phyloP scores from a whole-genome alignment of 2,113 vertebrate genomes.

The Paraplagusia blochii region DNA sequence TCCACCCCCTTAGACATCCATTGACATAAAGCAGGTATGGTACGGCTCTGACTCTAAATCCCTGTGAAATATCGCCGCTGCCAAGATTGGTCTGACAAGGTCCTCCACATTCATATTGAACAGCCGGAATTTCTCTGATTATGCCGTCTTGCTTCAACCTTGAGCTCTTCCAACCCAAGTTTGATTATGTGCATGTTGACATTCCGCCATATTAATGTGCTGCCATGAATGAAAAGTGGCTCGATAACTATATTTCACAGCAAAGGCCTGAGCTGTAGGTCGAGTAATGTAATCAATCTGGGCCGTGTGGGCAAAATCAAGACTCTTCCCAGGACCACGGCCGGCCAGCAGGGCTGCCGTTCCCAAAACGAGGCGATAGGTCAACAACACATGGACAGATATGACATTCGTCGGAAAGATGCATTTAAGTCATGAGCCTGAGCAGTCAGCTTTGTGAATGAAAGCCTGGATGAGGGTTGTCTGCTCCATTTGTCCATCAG shows the following conservation, averaged over 20 bases:
- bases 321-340: conserved; percentile 13
- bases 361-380: neutral
- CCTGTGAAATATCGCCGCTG: conserved; percentile 37
- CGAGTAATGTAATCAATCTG: conserved; percentile 25
- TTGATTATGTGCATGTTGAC: conserved; percentile 12
- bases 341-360: conserved; percentile 2
- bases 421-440: conserved; percentile 24
- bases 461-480: conserved; percentile 26
- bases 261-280: conserved; percentile 9
- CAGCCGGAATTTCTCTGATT: conserved; percentile 26
- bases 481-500: conserved; percentile 13
- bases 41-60: conserved; percentile 34
- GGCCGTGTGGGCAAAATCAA: conserved; percentile 15
- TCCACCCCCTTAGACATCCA: conserved; percentile 50
- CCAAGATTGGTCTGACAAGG: conserved; percentile 34
- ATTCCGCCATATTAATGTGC: conserved; percentile 8
- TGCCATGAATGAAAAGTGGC: conserved; percentile 10
- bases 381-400: conserved; percentile 32
- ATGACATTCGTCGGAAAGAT: conserved; percentile 25
- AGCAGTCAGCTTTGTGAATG: conserved; percentile 43
- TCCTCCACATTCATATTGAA: conserved; percentile 20
- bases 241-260: conserved; percentile 9
- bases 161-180: conserved; percentile 13
- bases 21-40: conserved; percentile 54
- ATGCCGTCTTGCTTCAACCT: conserved; percentile 37